Evolutionary conservation across 2,113 vertebrate species (phyloP), one percentile per base, ranked within the genome.

Genomic region (Neodon shergylaensis): DNA sequence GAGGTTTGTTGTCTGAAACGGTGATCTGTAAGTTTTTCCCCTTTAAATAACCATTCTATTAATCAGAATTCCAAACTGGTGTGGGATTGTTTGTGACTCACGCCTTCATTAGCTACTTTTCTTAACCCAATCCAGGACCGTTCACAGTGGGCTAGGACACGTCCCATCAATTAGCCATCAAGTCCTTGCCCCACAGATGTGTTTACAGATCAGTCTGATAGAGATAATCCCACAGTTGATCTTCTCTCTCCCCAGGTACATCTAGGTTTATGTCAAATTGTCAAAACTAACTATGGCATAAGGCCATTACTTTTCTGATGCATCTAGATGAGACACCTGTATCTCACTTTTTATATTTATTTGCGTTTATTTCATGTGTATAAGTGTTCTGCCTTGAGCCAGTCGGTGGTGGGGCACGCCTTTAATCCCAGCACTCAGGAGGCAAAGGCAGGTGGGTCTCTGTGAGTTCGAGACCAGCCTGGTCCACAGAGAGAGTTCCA

Each of bases 321-420:
- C 28, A 24, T 33, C 24, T 65, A 76, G 54, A 61, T 24, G 9
- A 94, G 12, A 73, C 76, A 24, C 28, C 12, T 54, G 1, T 33
- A 11, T 70, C 74, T 5, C 39, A 72, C 14, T 47, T 90, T 42
- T 63, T 42, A 42, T 61, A 16, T 16, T 28, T 83, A 83, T 28
- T 28, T 28, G 28, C 26, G 24, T 24, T n/a, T 58, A 63, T 83
- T 63, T 63, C 24, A 31, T 24, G 3, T 83, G 36, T 82, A 22
- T 73, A 42, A 83, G n/a, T 28, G 22, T 39, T 42, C n/a, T 63
- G 39, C 81, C 36, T 39, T 58, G 54, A 58, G 54, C 17, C 1
- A 1, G 17, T 5, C 13, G 1, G 54, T 58, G 54, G 54, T 21
- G 54, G 54, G 0, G 2, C 54, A 58, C 1, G 5, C 54, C 17